Evolutionary conservation across 2,888 invertebrate genomes (phyloP), one percentile per base, ranked within the genome.

Genomic region (Spodoptera littoralis): DNA sequence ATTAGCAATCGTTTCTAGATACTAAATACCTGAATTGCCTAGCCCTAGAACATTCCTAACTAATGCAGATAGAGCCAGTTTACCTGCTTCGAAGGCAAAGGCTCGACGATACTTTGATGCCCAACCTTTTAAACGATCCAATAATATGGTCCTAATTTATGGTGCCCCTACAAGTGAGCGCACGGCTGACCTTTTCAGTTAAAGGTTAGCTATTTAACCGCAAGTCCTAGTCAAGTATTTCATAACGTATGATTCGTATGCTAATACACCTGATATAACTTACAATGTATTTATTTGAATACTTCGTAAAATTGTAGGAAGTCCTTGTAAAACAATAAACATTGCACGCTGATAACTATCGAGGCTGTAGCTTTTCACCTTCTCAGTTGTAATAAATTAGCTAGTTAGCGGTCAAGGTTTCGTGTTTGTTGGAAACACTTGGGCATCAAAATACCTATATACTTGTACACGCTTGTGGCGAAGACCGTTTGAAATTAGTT

Each of bases 121-220:
- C 47, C 65, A 64, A 68, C 77, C 74, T 73, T 76, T 70, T 22
- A 68, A 62, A 60, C 46, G 47, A 59, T 64, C 65, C 68, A 36
- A 65, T 60, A 70, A 74, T 64, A 65, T 62, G 60, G 60, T 70
- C 62, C 54, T 59, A 53, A 64, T 67, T 74, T 60, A 68, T 68
- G 51, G 65, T 60, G 24, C 66, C 76, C 54, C 65, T 60, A 65
- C 55, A 11, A 71, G 44, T 65, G 48, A 65, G 62, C 71, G 8
- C 56, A 65, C 67, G 57, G 13, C 50, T 75, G 51, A 71, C 81
- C 81, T 79, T 72, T 79, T 45, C 30, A 65, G 50, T 59, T 70
- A 80, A 80, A 79, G 73, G 68, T 73, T 70, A 78, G 63, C 42
- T 49, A 65, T 68, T 59, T 59, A 66, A 64, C 53, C 46, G 30